phyloP scores from a whole-genome alignment of 2,888 invertebrate species.

The Ypsolopha sequella region DNA sequence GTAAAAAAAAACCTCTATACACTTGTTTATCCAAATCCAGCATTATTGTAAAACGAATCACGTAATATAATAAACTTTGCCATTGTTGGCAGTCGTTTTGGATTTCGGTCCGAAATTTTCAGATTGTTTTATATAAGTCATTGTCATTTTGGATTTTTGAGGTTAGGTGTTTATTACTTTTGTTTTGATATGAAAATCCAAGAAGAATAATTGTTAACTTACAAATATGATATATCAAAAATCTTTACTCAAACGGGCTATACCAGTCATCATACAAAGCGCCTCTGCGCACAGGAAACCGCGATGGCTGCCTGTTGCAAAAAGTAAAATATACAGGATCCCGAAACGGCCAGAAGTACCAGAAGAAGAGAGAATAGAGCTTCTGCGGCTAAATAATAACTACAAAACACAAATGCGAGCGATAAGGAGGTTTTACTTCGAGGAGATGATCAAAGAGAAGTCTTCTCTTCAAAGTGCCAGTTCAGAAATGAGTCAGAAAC shows the following conservation, averaged over 20 bases:
- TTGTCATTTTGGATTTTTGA: not conserved
- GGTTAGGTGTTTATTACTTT: not conserved
- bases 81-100: not conserved
- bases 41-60: not conserved
- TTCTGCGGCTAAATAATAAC: slow-evolving; percentile 76
- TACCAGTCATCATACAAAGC: slow-evolving; percentile 41
- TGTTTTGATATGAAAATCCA: not conserved
- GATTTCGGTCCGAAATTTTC: not conserved
- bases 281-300: slow-evolving; percentile 76
- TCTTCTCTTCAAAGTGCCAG: slow-evolving; percentile 63
- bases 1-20: too few relatives aligned
- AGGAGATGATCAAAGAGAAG: slow-evolving; percentile 62
- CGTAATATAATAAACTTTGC: not conserved
- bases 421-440: slow-evolving; percentile 62
- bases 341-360: slow-evolving; percentile 71
- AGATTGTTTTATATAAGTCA: not conserved
- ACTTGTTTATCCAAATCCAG: not conserved
- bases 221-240: slow-evolving; percentile 25
- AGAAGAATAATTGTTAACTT: not conserved
- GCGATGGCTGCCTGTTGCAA: slow-evolving; percentile 83
- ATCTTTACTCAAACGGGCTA: slow-evolving; percentile 32
- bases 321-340: slow-evolving; percentile 81
- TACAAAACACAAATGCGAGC: slow-evolving; percentile 76
- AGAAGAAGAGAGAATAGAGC: slow-evolving; percentile 75
- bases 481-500: slow-evolving; percentile 63